A percentile compares a stretch with the other conserved stretches of the same genome.
These are phyloP conservation scores for Xenopus borealis DNA, from an alignment of 2,113 vertebrate genomes.

Conservation along the genomic window DNA sequence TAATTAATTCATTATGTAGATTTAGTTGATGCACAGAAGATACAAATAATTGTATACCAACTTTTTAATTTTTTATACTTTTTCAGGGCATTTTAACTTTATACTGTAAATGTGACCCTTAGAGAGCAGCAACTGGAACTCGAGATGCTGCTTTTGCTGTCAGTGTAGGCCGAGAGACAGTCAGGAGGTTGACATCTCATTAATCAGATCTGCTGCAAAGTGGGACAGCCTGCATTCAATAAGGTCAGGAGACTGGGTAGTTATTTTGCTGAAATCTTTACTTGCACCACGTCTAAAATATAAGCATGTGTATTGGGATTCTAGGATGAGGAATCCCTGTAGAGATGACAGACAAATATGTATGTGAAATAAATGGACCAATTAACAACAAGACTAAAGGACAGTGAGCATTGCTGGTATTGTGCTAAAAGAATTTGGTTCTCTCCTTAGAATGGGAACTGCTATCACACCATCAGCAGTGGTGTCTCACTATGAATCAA, in stretches of 20 bases:
- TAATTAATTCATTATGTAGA: no score
- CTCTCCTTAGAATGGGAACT: background rate
- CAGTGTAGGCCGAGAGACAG: conserved; percentile 8
- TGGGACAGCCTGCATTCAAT: conserved; percentile 37
- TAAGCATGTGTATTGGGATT: no score
- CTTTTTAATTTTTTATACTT: no score
- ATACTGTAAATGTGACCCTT: background rate
- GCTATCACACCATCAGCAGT: no score
- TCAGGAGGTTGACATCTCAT: conserved; percentile 24
- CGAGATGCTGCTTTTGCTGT: conserved; percentile 10
- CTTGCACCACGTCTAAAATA: conserved; percentile 28
- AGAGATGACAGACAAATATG: conserved; percentile 28
- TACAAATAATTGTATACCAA: no score
- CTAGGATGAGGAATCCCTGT: no score
- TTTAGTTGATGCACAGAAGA: no score
- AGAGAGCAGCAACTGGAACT: conserved; percentile 24
- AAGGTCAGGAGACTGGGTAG: conserved; percentile 43
- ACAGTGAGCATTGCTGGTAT: background rate
- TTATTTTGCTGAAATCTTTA: conserved; percentile 27
- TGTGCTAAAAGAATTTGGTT: background rate
- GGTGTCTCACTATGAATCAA: no score
- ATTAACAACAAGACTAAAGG: conserved; percentile 26
- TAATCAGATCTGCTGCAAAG: conserved; percentile 36
- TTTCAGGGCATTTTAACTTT: no score
- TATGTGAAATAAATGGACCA: conserved; percentile 41